Conservation (phyloP, 92 coral and sea anemone species). For the Zoanthus gigantus region DNA sequence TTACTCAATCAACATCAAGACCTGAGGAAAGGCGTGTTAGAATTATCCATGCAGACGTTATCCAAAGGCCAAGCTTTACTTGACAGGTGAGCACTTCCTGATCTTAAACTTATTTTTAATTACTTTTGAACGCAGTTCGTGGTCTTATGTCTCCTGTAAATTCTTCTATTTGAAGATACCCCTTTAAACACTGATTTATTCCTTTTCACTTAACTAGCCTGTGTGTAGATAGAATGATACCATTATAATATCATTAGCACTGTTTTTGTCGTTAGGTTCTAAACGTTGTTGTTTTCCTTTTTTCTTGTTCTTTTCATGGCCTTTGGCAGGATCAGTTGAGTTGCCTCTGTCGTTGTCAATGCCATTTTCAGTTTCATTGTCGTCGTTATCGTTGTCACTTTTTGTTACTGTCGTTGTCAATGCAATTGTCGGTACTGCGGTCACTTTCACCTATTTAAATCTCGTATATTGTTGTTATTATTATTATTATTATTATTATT, state of each 20-base stretch:
- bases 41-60: slow-evolving; percentile 95
- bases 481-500: background rate
- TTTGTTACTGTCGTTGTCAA: background rate
- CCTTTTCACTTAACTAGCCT: too few species aligned
- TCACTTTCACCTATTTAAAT: background rate
- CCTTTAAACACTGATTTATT: too few species aligned
- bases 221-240: too few species aligned
- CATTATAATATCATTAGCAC: too few species aligned
- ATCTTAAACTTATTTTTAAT: background rate
- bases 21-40: slow-evolving; percentile 89
- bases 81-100: slow-evolving; percentile 37
- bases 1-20: slow-evolving; percentile 96
- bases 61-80: slow-evolving; percentile 93
- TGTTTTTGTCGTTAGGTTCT: too few species aligned
- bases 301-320: too few species aligned
- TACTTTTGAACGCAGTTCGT: background rate
- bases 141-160: background rate
- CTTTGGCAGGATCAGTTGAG: background rate
- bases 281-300: too few species aligned
- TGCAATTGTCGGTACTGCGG: background rate
- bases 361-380: background rate
- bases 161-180: too few species aligned
- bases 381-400: background rate
- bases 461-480: background rate
- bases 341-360: background rate